Base-by-base conservation (phyloP, 2,113 vertebrate species). In the Cryptomyrus ogoouensis region DNA sequence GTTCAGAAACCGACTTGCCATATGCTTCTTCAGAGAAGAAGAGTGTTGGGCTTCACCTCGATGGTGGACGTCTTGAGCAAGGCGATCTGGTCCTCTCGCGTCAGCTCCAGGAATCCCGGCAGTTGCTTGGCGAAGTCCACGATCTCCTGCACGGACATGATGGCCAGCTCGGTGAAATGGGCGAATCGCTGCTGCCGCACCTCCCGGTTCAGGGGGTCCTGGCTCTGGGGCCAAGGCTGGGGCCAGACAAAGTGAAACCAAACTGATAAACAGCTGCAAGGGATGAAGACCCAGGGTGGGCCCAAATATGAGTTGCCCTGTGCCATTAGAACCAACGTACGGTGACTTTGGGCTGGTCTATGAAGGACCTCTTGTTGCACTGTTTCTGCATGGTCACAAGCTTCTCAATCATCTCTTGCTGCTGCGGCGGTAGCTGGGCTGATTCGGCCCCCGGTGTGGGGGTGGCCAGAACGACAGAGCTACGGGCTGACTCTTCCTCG, bases 101-200 rank as follows among this genome's bases (percentile, higher is more conserved):
- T 99, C 91, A 99, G 97, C 92, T 99, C 98, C 89, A 98, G 92
- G 93, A 99, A 99, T 91, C 98, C 98, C 9, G 98, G 98, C 58
- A 99, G 95, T 93, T 99, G 98, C 93, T 99, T 99, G 39, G 98
- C 98, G 91, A 99, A 99, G 93, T 99, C 98, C 90, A 99, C 98
- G 0, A 99, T 99, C 96, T 99, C 98, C 94, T 99, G 98, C 87
- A 99, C 98, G 0, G 98, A 99, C 94, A 99, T 97, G 93, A 99
- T 99, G 49, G 98, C 98, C 56, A 99, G 96, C 92, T 99, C 98
- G 0, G 98, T 99, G 92, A 99, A 99, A 93, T 99, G 98, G 94
- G 98, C 98, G 88, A 99, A 99, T 52, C 98, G 96, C 93, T 99
- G 98, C 93, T 99, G 98, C 86, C 98, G 96, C 89, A 98, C 97